Conservation (phyloP, 2,797 vertebrate species). For the Sarcophilus harrisii region DNA sequence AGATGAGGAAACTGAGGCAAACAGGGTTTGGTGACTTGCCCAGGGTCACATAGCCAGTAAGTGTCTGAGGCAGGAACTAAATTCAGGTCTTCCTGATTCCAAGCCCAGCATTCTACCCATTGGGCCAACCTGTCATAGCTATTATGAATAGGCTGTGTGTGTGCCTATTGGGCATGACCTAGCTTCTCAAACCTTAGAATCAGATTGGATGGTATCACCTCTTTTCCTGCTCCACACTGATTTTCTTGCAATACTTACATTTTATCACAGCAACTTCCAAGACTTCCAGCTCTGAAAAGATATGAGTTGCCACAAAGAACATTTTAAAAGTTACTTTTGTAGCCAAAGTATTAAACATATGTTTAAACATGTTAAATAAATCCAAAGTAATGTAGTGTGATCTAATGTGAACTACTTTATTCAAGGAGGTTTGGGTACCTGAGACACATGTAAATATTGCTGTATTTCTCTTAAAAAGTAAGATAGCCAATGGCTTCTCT, state of each 20-base stretch:
- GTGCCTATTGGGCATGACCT: neutral
- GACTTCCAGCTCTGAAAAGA: neutral
- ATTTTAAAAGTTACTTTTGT: neutral
- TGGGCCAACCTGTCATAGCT: neutral
- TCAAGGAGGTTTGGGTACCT: neutral
- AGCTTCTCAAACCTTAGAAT: neutral
- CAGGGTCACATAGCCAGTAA: neutral
- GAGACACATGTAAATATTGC: neutral
- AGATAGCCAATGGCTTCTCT: neutral
- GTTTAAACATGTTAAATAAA: neutral
- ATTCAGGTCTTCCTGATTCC: neutral
- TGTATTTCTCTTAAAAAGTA: neutral
- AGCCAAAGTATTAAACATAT: neutral
- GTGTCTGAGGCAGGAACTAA: neutral
- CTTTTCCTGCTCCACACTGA: neutral
- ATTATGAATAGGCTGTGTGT: neutral
- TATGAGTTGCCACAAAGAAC: neutral
- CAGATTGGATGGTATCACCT: neutral
- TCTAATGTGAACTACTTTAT: neutral
- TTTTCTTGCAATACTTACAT: neutral
- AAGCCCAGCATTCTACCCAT: neutral
- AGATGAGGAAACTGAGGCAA: neutral
- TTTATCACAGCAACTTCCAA: slow-evolving; percentile 8
- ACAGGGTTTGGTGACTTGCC: neutral
- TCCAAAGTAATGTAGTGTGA: neutral